Base-by-base conservation (phyloP, 2,797 vertebrate genomes). In the Bucorvus abyssinicus region DNA sequence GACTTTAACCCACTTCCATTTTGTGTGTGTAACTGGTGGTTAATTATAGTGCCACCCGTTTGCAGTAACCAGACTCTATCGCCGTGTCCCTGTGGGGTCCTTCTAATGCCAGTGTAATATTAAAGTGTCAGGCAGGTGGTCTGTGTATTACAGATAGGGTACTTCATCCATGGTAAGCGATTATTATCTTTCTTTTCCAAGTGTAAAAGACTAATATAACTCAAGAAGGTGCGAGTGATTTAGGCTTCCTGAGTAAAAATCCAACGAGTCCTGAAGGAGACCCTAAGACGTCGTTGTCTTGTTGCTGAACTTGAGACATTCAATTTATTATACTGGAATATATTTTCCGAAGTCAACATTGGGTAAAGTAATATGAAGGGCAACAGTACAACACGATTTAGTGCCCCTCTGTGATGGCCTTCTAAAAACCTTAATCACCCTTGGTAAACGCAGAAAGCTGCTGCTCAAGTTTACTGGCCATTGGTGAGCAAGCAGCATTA, bases 111-210 rank as follows among this genome's bases (percentile, higher is more conserved):
- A 91, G 89, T 94, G 91, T 93, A 98, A 97, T 98, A 98, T 95
- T 97, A 95, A 98, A 97, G 97, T 98, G 98, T 98, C 98, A 98
- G 97, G 91, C 97, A 96, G 95, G 97, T 94, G 9, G 97, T n/a
- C 94, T 95, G 96, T 96, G 84, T 97, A 94, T 97, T 98, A 98
- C 93, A 98, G 97, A 98, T 98, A 97, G 97, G 95, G 94, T 95
- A 98, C 97, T 98, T 98, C 97, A 97, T 98, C 98, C 97, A 94
- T 97, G 98, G 97, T 93, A 98, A 98, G 97, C 27, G 64, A 97
- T 98, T 97, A 98, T 98, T 98, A 97, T 98, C 97, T 97, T 98
- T 97, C 97, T 97, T 97, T 97, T 97, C 98, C 98, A 95, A 93
- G 97, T 98, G 98, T 90, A 95, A 97, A 96, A 97, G 93, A 47